Conservation (phyloP, 92 coral and sea anemone genomes). For the Pocillopora grandis region DNA sequence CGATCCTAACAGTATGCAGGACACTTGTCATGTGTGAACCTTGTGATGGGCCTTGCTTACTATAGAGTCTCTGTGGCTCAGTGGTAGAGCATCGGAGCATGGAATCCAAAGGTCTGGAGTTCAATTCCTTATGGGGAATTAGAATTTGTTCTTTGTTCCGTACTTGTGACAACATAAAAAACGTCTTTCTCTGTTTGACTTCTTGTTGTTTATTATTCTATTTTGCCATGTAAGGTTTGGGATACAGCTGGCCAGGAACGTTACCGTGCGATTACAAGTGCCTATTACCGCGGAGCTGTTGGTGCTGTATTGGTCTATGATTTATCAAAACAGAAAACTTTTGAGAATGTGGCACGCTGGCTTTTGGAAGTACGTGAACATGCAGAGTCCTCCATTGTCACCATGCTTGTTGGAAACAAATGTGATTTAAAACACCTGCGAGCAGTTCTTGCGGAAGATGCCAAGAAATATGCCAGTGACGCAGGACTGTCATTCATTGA, state of each 20-base stretch:
- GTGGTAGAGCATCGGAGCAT: too few species aligned
- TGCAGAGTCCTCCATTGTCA: constrained; percentile 93
- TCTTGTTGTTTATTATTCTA: background rate
- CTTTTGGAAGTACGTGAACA: constrained; percentile 92
- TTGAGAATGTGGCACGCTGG: constrained; percentile 95
- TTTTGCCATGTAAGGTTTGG: constrained; percentile 71
- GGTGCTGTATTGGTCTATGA: constrained; percentile 96
- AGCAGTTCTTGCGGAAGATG: constrained; percentile 89
- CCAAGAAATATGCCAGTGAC: constrained; percentile 83
- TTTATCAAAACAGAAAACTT: constrained; percentile 92
- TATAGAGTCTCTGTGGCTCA: too few species aligned
- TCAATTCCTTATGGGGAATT: too few species aligned
- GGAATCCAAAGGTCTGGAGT: too few species aligned
- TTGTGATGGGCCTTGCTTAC: too few species aligned
- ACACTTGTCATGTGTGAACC: too few species aligned
- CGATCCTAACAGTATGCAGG: too few species aligned
- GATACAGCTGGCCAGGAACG: constrained; percentile 99
- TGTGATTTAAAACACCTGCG: constrained; percentile 95
- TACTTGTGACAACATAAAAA: background rate
- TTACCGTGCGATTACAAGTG: constrained; percentile 98
- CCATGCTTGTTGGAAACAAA: constrained; percentile 98
- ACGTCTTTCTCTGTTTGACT: background rate
- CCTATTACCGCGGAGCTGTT: constrained; percentile 98
- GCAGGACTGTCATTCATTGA: constrained; percentile 83
- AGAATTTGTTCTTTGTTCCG: too few species aligned